These are phyloP conservation scores for Protosalanx chinensis DNA, from an alignment of 2,797 vertebrate genomes.

Conservation along the genomic window DNA sequence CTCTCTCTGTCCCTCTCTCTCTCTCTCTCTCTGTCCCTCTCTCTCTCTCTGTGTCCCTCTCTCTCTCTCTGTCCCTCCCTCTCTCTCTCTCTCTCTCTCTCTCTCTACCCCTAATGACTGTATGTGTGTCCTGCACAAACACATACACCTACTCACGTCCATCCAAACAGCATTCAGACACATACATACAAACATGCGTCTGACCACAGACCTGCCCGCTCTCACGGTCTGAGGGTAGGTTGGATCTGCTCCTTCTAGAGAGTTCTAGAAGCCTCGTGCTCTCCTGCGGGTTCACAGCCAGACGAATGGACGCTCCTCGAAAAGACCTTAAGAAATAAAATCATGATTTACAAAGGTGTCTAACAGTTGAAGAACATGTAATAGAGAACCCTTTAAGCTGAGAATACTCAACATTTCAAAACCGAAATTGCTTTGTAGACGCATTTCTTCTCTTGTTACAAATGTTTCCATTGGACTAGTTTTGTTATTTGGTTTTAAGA, in stretches of 20 bases:
- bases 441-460: too few relatives aligned
- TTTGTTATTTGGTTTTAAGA: too few relatives aligned
- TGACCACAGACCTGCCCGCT: slow-evolving; percentile 55
- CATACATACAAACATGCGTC: slow-evolving; percentile 50
- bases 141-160: slow-evolving; percentile 2
- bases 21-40: slow-evolving; percentile 10
- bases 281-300: too few relatives aligned
- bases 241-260: too few relatives aligned
- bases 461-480: too few relatives aligned
- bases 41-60: slow-evolving; percentile 13
- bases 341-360: neutral
- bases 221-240: neutral
- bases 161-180: slow-evolving; percentile 31
- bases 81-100: slow-evolving; percentile 7
- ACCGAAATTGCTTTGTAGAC: too few relatives aligned
- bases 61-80: slow-evolving; percentile 14
- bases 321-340: neutral
- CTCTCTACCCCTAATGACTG: neutral
- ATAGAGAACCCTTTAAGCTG: too few relatives aligned
- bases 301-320: too few relatives aligned
- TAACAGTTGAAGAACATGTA: too few relatives aligned
- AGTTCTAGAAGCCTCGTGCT: too few relatives aligned
- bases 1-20: neutral
- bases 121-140: neutral
- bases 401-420: too few relatives aligned